Conservation (phyloP, 2,888 invertebrate species). For the Pseudococcus longispinus region DNA sequence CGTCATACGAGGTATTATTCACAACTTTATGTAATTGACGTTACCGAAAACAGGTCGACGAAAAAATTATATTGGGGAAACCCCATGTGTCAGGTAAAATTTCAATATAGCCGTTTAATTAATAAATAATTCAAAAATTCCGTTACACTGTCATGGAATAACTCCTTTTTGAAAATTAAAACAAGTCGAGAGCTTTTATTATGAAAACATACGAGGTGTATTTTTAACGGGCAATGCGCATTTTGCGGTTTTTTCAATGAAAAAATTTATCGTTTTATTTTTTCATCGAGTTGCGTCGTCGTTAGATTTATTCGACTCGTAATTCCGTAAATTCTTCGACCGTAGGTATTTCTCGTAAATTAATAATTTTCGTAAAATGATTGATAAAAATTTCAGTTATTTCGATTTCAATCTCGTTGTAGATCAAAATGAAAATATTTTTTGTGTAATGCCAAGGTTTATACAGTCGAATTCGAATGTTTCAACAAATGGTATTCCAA, state of each 20-base stretch:
- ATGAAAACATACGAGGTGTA: background rate
- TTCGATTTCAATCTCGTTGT: background rate
- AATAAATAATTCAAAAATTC: background rate
- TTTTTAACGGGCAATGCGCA: background rate
- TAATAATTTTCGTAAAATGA: background rate
- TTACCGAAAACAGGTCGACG: background rate
- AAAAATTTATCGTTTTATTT: background rate
- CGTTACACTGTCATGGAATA: background rate
- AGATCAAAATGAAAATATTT: background rate
- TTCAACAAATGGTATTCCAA: background rate
- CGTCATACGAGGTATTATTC: background rate
- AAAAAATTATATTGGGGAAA: background rate
- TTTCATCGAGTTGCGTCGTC: background rate
- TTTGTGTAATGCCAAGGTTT: background rate
- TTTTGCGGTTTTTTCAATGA: background rate
- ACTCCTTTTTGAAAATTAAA: background rate
- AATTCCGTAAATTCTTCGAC: background rate
- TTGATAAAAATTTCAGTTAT: background rate
- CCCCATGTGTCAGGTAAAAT: background rate
- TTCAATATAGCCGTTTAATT: background rate
- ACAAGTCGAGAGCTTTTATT: background rate
- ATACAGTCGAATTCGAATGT: background rate
- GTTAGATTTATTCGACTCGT: background rate
- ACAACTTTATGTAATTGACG: background rate
- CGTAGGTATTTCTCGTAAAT: background rate